Base-by-base conservation (phyloP, 2,113 vertebrate species). In the Spheniscus mendiculus region DNA sequence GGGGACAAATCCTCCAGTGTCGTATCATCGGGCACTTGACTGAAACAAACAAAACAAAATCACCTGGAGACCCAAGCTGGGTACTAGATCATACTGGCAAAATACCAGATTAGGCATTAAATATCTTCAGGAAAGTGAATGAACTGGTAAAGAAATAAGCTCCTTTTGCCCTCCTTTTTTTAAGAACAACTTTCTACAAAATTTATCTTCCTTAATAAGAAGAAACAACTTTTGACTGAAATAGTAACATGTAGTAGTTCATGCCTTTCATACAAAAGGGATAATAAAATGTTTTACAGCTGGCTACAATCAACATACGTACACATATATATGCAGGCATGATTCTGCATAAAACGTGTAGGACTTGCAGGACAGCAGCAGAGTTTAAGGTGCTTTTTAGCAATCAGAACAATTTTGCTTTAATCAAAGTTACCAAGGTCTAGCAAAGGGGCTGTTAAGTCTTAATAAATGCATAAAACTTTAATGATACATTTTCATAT, bases 11-110 rank as follows among this genome's bases (percentile, higher is more conserved):
- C 98, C 79, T 97, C 96, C 76, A 96, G 87, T 4, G 94, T 92
- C 6, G 97, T 97, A 52, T 98, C 98, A 32, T 94, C 98, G 13
- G 98, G 98, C 96, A 98, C 97, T 65, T 98, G 99, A 98, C 99
- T 99, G 98, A 85, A 98, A 98, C 27, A 97, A 83, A 98, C 56
- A 73, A 78, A 82, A 69, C 26, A 81, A 25, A 8, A 19, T 98
- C 87, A 98, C 21, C 44, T 71, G 92, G 45, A 49, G 58, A 53
- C 1, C 78, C 59, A 9, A 34, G 49, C 69, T 10, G 34, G 50
- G 49, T 3, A n/a, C 19, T 16, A 32, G 25, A 10, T 21, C 22
- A 72, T 73, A 7, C 87, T 26, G 49, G 71, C 83, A 81, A 25
- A 83, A 47, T 1, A 40, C n/a, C 65, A 42, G 8, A 9, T 6